Evolutionary conservation across 2,113 vertebrate species (phyloP), one percentile per base, ranked within the genome.

Genomic region (Zeus faber): DNA sequence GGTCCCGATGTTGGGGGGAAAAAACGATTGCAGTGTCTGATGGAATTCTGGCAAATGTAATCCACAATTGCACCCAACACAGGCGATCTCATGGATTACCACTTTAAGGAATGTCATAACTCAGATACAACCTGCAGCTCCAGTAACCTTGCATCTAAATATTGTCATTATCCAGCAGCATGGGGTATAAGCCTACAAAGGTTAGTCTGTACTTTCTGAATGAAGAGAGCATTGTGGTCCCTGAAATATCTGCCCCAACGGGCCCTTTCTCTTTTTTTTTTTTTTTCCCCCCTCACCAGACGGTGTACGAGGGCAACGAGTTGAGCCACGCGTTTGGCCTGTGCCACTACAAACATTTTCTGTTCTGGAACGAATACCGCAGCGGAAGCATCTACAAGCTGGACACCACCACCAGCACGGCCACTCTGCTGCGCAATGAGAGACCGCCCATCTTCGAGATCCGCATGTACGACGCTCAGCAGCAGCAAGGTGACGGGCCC

Each of bases 311-410:
- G 67, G 95, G 96, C 35, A 91, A 89, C 1, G 96, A 98, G 70
- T 81, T 99, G 79, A 99, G 91, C 67, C 97, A 99, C 0, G 95
- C 95, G 58, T 98, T 98, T 0, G 97, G 97, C 47, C 89, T 99
- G n/a, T 98, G 95, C 82, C 97, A 98, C 82, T 97, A 98, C 37
- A 92, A 93, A 76, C 91, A 89, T 67, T 97, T 93, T 76, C 89
- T 99, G 39, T 99, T 98, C 86, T 99, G 97, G 97, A 99, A 95
- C 0, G 96, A 98, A 81, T 99, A 99, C 73, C 91, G 96, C 25
- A 99, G 95, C 0, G 96, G 96, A 69, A 95, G 92, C 82, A 97
- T 98, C 75, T 98, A 91, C 86, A 93, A 96, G 39, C 67, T 98
- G 67, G 94, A 98, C 74, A 91, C 93, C 73, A 54, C 77, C 40